Evolutionary conservation across 1,140 invertebrate genomes (phyloP).

Genomic region (Mya arenaria): DNA sequence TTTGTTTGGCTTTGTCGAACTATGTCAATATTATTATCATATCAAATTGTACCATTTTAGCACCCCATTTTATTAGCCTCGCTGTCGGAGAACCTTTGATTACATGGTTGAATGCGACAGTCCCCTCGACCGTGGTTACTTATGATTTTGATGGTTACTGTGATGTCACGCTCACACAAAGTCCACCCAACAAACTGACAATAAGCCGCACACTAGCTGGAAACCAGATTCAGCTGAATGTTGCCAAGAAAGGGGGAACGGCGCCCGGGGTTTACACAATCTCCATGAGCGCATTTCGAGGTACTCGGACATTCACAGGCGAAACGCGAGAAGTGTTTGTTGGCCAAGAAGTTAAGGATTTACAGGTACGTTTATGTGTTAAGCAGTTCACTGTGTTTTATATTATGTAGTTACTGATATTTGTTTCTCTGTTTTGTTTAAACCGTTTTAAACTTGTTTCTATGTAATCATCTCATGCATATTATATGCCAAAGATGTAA

Average conservation of each 20-base stretch:
- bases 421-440: too few relatives aligned
- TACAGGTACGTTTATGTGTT: conserved; percentile 43
- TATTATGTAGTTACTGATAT: neutral
- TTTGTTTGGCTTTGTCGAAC: too few relatives aligned
- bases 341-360: conserved; percentile 24
- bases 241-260: neutral
- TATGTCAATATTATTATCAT: too few relatives aligned
- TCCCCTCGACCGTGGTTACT: neutral
- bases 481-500: too few relatives aligned
- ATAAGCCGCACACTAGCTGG: neutral
- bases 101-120: conserved; percentile 44
- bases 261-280: neutral
- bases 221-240: neutral
- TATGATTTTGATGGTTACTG: conserved; percentile 41
- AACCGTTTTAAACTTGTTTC: too few relatives aligned
- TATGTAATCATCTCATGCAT: too few relatives aligned
- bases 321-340: conserved; percentile 9
- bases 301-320: neutral
- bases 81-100: neutral
- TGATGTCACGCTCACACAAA: conserved; percentile 24
- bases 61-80: conserved; percentile 9
- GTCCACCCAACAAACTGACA: neutral
- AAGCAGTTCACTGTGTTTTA: too few relatives aligned
- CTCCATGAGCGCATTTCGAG: neutral
- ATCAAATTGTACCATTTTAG: too few relatives aligned